A percentile compares a stretch with the other conserved stretches of the same genome.
phyloP scores from a whole-genome alignment of 2,888 invertebrate species.

The Macaria notata region DNA sequence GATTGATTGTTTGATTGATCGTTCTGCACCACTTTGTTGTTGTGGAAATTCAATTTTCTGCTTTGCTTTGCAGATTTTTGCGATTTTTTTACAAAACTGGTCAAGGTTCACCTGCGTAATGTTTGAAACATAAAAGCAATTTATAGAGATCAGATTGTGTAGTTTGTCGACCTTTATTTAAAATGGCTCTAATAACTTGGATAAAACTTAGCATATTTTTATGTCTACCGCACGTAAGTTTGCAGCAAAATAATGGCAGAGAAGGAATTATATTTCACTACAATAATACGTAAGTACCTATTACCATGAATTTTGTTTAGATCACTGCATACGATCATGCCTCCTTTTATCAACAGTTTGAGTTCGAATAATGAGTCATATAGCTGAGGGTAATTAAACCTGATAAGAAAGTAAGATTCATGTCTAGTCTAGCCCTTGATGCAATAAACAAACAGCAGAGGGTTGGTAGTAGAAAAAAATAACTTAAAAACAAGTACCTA shows the following conservation, averaged over 20 bases:
- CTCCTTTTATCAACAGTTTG: too few species aligned
- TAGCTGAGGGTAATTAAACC: constrained; percentile 1
- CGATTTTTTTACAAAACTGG: neutral
- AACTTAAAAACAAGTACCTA: too few species aligned
- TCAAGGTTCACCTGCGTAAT: too few species aligned
- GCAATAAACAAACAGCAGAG: too few species aligned
- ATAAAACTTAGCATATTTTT: constrained; percentile 43
- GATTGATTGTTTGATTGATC: too few species aligned
- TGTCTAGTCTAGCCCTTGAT: too few species aligned
- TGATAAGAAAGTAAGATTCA: constrained; percentile 1
- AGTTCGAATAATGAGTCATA: constrained; percentile 4
- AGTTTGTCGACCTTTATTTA: constrained; percentile 5
- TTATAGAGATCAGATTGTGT: too few species aligned
- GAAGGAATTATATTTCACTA: constrained; percentile 67
- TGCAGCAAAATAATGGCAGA: constrained; percentile 45
- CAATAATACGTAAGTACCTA: constrained; percentile 70
- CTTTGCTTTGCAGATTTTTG: constrained; percentile 6
- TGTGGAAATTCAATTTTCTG: constrained; percentile 6
- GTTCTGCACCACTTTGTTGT: constrained; percentile 3
- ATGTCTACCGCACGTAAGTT: constrained; percentile 42
- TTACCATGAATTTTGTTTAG: too few species aligned
- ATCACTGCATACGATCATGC: too few species aligned
- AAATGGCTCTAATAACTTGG: constrained; percentile 44
- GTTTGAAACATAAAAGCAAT: too few species aligned
- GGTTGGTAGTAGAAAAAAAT: too few species aligned